Evolutionary conservation across 2,113 vertebrate genomes (phyloP).

Genomic region (Panthera leo): DNA sequence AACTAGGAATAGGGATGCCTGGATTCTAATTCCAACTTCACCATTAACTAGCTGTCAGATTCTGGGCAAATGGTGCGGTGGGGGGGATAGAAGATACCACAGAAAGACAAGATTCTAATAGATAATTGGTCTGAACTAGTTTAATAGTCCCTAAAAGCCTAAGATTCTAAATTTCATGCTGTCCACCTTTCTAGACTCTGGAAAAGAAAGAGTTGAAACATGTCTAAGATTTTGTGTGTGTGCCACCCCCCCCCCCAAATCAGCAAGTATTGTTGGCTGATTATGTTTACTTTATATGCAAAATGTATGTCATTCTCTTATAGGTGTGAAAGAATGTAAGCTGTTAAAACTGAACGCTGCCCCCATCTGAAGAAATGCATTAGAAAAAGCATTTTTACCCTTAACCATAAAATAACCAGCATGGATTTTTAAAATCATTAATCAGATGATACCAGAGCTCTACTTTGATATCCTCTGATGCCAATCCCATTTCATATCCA

Average conservation of each 20-base stretch:
- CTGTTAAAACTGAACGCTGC: neutral
- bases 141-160: neutral
- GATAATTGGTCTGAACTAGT: neutral
- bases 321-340: neutral
- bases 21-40: neutral
- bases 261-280: neutral
- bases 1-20: neutral
- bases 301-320: neutral
- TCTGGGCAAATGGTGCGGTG: neutral
- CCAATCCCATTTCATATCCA: neutral
- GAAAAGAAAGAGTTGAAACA: neutral
- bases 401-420: conserved; percentile 41
- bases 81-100: neutral
- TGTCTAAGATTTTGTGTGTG: neutral
- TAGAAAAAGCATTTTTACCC: neutral
- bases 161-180: conserved; percentile 21
- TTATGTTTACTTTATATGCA: neutral
- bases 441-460: neutral
- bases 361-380: neutral
- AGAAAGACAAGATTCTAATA: neutral
- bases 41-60: neutral
- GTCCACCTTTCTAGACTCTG: neutral
- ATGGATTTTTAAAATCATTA: neutral
- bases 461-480: neutral
- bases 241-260: neutral